Conservation (phyloP, 2,797 vertebrate species). For the Alca torda region DNA sequence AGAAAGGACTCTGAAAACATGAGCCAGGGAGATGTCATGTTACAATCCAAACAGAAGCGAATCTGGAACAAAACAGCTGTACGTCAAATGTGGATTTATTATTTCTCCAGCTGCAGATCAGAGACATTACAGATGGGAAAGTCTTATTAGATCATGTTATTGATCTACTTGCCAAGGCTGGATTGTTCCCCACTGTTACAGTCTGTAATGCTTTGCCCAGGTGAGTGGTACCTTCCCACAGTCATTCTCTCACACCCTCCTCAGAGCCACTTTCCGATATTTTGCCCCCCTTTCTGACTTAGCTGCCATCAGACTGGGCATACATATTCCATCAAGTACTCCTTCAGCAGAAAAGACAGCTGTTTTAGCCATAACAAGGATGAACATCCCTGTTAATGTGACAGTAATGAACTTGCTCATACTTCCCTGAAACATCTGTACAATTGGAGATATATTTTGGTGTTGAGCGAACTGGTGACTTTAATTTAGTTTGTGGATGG, state of each 20-base stretch:
- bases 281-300: background rate
- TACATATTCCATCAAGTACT: background rate
- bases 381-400: background rate
- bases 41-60: constrained; percentile 11
- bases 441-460: background rate
- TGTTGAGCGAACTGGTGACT: background rate
- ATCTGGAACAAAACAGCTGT: background rate
- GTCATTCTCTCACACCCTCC: background rate
- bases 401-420: background rate
- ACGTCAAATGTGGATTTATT: background rate
- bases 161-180: background rate
- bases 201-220: constrained; percentile 27
- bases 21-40: background rate
- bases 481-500: background rate
- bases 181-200: background rate
- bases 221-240: background rate
- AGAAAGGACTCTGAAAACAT: background rate
- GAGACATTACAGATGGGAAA: constrained; percentile 48
- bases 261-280: background rate
- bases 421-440: constrained; percentile 8
- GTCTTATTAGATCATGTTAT: constrained; percentile 30
- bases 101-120: constrained; percentile 9
- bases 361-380: background rate
- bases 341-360: background rate
- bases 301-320: background rate